phyloP scores from a whole-genome alignment of 1,140 invertebrate species.

The Halesus radiatus region DNA sequence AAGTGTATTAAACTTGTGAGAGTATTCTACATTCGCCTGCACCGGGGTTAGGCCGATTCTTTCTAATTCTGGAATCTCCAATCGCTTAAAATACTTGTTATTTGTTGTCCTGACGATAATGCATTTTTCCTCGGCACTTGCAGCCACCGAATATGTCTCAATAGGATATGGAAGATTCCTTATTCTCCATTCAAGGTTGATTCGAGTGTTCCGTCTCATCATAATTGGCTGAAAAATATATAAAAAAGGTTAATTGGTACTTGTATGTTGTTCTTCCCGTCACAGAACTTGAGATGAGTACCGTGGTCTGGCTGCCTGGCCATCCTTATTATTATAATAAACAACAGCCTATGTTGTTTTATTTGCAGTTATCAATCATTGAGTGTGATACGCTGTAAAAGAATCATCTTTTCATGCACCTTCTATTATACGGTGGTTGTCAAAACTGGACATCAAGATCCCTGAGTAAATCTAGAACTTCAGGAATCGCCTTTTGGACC shows the following conservation, averaged over 20 bases:
- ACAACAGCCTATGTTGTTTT: no score
- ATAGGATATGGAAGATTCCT: constrained; percentile 82
- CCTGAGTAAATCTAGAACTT: no score
- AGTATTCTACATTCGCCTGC: constrained; percentile 75
- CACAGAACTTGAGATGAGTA: no score
- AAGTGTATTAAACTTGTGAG: constrained; percentile 83
- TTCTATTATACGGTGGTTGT: no score
- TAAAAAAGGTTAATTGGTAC: constrained; percentile 29
- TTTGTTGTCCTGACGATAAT: constrained; percentile 81
- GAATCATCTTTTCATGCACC: no score
- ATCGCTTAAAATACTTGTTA: constrained; percentile 86
- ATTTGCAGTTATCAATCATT: no score
- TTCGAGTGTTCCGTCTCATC: constrained; percentile 79
- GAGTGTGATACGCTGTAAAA: no score
- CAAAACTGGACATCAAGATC: no score
- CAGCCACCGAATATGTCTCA: constrained; percentile 78
- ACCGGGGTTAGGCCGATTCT: constrained; percentile 74
- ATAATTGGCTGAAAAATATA: constrained; percentile 75
- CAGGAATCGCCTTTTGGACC: no score
- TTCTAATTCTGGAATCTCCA: constrained; percentile 79
- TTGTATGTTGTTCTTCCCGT: no score
- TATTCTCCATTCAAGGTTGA: constrained; percentile 84
- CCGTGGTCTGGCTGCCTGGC: no score
- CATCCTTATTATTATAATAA: no score
- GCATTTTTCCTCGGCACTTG: constrained; percentile 73